A percentile compares a stretch with the other conserved stretches of the same genome.
phyloP scores from a whole-genome alignment of 2,113 vertebrate genomes.

The Rhinoderma darwinii region DNA sequence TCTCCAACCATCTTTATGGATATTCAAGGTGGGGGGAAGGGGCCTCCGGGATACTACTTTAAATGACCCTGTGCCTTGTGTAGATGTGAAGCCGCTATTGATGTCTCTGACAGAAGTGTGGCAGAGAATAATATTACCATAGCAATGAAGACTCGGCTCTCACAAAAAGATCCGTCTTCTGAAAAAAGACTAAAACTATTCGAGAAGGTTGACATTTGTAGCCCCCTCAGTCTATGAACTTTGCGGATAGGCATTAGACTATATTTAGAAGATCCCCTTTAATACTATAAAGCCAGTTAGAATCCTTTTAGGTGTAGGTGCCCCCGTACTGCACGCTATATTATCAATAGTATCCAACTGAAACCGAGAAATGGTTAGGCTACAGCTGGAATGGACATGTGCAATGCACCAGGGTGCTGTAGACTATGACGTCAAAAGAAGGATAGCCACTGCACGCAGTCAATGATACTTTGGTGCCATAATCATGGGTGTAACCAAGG shows the following conservation, averaged over 20 bases:
- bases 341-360: background rate
- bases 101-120: conserved; percentile 13
- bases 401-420: background rate
- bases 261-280: background rate
- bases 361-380: background rate
- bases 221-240: background rate
- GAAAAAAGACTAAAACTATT: background rate
- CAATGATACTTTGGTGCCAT: background rate
- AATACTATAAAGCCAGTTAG: background rate
- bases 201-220: background rate
- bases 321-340: background rate
- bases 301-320: background rate
- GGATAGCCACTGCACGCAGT: background rate
- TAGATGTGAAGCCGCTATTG: conserved; percentile 17
- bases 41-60: background rate
- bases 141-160: background rate
- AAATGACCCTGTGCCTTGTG: background rate
- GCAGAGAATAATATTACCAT: conserved; percentile 43
- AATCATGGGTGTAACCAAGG: background rate
- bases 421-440: background rate
- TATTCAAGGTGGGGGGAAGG: background rate
- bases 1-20: background rate
- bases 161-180: background rate
- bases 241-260: background rate
- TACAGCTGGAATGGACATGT: background rate